A percentile compares a stretch with the other conserved stretches of the same genome.
Conservation (phyloP, 2,797 vertebrate genomes). For the Borostomias antarcticus region DNA sequence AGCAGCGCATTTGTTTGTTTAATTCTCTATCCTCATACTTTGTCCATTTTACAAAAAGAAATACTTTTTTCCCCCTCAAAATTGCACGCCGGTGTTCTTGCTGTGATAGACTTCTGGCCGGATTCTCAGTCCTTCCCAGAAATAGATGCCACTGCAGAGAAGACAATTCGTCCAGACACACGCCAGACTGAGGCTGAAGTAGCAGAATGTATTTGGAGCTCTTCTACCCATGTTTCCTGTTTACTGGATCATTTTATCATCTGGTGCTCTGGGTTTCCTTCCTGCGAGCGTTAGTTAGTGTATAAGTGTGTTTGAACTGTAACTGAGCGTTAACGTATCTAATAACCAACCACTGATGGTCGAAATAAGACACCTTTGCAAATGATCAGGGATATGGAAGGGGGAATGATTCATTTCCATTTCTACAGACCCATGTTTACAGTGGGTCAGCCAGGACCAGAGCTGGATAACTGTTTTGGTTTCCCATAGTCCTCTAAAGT, state of each 20-base stretch:
- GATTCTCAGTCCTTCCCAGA: slow-evolving; percentile 62
- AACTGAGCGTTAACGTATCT: too few species aligned
- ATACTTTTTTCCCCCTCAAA: slow-evolving; percentile 31
- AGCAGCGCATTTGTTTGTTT: slow-evolving; percentile 29
- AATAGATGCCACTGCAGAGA: slow-evolving; percentile 62
- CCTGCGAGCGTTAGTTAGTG: too few species aligned
- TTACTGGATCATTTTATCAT: slow-evolving; percentile 71
- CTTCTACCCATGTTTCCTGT: slow-evolving; percentile 75
- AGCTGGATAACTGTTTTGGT: too few species aligned
- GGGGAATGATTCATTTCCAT: too few species aligned
- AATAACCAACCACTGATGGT: too few species aligned
- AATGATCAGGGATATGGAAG: too few species aligned
- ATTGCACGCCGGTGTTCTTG: slow-evolving; percentile 26
- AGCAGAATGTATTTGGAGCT: slow-evolving; percentile 67
- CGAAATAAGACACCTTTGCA: too few species aligned
- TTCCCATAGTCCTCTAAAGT: too few species aligned
- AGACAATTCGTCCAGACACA: slow-evolving; percentile 34
- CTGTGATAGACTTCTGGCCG: slow-evolving; percentile 39
- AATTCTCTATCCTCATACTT: slow-evolving; percentile 9
- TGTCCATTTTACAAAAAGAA: neutral
- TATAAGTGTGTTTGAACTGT: too few species aligned
- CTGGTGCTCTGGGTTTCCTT: slow-evolving; percentile 26
- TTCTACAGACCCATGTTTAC: too few species aligned
- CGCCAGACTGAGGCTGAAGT: slow-evolving; percentile 59
- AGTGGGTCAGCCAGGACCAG: too few species aligned